A percentile compares a stretch with the other conserved stretches of the same genome.
Evolutionary conservation across 1,140 invertebrate species (phyloP).

Genomic region (Drosophila pectinifera): DNA sequence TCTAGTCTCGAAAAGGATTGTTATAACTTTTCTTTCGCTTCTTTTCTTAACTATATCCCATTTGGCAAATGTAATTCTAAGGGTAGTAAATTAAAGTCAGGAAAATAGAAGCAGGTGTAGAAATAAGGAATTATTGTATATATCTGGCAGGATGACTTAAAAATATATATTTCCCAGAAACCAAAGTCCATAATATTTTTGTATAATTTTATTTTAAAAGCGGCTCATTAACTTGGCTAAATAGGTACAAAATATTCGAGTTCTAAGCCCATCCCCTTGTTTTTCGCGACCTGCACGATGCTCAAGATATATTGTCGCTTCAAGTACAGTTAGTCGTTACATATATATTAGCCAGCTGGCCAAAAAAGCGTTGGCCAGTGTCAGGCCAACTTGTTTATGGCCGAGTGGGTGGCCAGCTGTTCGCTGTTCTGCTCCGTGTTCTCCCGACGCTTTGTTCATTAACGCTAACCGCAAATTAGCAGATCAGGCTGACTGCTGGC

Average conservation of each 20-base stretch:
- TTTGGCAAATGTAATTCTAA: no score
- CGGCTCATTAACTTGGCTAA: no score
- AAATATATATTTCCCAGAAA: neutral
- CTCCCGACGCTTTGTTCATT: slow-evolving; percentile 57
- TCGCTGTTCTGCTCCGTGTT: neutral
- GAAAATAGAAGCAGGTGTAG: neutral
- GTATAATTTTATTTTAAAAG: neutral
- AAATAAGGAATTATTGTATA: no score
- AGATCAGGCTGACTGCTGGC: slow-evolving; percentile 7
- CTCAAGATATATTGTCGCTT: slow-evolving; percentile 79
- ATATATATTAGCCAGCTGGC: slow-evolving; percentile 75
- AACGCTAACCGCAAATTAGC: slow-evolving; percentile 71
- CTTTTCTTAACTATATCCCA: no score
- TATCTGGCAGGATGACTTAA: no score
- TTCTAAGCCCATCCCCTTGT: neutral
- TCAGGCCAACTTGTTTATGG: slow-evolving; percentile 64
- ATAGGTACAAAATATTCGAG: slow-evolving; percentile 21
- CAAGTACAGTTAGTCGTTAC: slow-evolving; percentile 78
- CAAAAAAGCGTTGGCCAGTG: slow-evolving; percentile 44
- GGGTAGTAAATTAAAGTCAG: no score
- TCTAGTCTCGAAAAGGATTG: neutral
- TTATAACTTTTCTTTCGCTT: neutral
- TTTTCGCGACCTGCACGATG: slow-evolving; percentile 42
- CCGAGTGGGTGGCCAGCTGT: slow-evolving; percentile 71
- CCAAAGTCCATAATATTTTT: no score